Conservation (phyloP, 1,140 invertebrate species). For the Drosophila nigromelanica region DNA sequence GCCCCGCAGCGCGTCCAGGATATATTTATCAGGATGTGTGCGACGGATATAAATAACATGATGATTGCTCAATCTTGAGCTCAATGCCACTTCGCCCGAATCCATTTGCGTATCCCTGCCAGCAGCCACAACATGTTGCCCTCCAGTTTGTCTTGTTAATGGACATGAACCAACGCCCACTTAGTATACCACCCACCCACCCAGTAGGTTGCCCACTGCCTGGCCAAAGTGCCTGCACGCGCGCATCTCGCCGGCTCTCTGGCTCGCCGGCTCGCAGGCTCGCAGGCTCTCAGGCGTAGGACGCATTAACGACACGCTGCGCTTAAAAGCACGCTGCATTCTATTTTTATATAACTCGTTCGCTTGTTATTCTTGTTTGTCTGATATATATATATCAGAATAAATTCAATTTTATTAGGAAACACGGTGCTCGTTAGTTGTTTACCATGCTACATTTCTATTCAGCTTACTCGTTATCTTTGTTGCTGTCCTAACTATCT, state of each 20-base stretch:
- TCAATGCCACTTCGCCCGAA: slow-evolving; percentile 18
- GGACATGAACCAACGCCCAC: slow-evolving; percentile 64
- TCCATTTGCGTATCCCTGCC: not conserved
- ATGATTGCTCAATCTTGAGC: slow-evolving; percentile 42
- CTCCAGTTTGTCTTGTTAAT: slow-evolving; percentile 46
- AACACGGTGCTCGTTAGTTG: too few relatives aligned
- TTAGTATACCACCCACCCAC: slow-evolving; percentile 26
- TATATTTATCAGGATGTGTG: slow-evolving; percentile 33
- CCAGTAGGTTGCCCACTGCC: slow-evolving; percentile 6
- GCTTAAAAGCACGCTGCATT: slow-evolving; percentile 44
- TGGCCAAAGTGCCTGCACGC: slow-evolving; percentile 66
- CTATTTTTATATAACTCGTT: slow-evolving; percentile 13
- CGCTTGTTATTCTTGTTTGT: not conserved
- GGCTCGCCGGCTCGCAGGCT: not conserved
- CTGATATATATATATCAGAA: too few relatives aligned
- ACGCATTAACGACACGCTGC: slow-evolving; percentile 68
- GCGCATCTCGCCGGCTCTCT: slow-evolving; percentile 9
- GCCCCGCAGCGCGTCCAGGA: slow-evolving; percentile 53
- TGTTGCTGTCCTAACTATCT: not conserved
- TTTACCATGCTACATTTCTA: too few relatives aligned
- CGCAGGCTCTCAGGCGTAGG: not conserved
- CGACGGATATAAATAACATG: slow-evolving; percentile 68
- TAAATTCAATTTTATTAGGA: too few relatives aligned
- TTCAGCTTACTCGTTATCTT: not conserved
- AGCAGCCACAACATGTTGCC: slow-evolving; percentile 1